A percentile compares a stretch with the other conserved stretches of the same genome.
Conservation (phyloP, 1,140 invertebrate species). For the Andricus grossulariae region DNA sequence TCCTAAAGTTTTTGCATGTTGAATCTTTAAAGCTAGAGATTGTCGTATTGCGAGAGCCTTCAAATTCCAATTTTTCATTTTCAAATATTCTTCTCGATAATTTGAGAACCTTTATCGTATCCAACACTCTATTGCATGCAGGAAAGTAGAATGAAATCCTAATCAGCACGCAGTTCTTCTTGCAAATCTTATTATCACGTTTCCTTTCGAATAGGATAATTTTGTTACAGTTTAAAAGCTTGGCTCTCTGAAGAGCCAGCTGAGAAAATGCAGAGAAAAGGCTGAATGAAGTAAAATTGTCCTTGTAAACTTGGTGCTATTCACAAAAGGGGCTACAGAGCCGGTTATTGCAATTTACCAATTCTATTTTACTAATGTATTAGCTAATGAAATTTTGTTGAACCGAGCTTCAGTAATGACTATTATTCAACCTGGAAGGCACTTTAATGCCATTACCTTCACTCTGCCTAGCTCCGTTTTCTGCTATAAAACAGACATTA, state of each 20-base stretch:
- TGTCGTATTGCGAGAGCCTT: too few relatives aligned
- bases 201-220: not conserved
- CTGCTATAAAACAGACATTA: not conserved
- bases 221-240: constrained; percentile 22
- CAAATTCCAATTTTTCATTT: too few relatives aligned
- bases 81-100: too few relatives aligned
- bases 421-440: constrained; percentile 17
- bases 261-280: not conserved
- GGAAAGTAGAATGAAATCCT: not conserved
- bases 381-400: constrained; percentile 20
- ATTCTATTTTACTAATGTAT: constrained; percentile 26
- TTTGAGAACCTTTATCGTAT: too few relatives aligned
- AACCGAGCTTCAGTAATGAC: constrained; percentile 15
- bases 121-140: not conserved
- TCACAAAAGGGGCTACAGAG: not conserved
- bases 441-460: not conserved
- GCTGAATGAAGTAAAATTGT: not conserved
- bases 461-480: not conserved
- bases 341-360: constrained; percentile 15
- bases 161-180: not conserved
- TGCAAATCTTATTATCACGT: not conserved
- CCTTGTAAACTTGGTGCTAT: constrained; percentile 1
- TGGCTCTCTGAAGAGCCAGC: not conserved
- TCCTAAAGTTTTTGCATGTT: too few relatives aligned
- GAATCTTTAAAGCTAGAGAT: too few relatives aligned